Evolutionary conservation across 2,797 vertebrate genomes (phyloP).

Genomic region (Hydrophis major): DNA sequence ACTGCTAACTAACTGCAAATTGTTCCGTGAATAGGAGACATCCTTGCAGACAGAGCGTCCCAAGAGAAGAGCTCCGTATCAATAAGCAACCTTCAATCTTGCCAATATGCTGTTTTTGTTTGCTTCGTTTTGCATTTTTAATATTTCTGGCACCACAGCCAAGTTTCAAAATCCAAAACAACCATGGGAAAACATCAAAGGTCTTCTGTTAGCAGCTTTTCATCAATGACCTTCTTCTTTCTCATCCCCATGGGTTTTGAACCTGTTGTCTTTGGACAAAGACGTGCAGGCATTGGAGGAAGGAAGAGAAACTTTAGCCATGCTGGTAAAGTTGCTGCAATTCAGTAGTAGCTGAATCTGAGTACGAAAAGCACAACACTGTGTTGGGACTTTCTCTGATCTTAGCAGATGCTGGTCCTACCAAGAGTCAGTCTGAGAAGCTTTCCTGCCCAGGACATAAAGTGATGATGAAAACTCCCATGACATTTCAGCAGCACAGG

Average conservation of each 20-base stretch:
- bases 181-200: neutral
- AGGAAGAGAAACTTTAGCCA: neutral
- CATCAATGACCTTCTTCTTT: too few relatives aligned
- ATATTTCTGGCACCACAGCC: neutral
- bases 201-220: conserved; percentile 17
- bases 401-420: neutral
- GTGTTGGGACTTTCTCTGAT: neutral
- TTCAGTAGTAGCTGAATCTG: neutral
- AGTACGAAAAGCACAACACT: neutral
- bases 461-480: neutral
- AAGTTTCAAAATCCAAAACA: neutral
- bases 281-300: neutral
- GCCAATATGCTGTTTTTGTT: neutral
- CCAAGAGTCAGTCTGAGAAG: neutral
- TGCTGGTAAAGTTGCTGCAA: neutral
- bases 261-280: neutral
- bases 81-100: neutral
- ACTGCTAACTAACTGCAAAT: conserved; percentile 1
- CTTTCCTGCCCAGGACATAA: neutral
- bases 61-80: neutral
- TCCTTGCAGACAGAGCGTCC: neutral
- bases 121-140: neutral
- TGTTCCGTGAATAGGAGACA: neutral
- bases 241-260: neutral
- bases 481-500: neutral